Base-by-base conservation (phyloP, 2,113 vertebrate species). In the Peucedramus taeniatus region DNA sequence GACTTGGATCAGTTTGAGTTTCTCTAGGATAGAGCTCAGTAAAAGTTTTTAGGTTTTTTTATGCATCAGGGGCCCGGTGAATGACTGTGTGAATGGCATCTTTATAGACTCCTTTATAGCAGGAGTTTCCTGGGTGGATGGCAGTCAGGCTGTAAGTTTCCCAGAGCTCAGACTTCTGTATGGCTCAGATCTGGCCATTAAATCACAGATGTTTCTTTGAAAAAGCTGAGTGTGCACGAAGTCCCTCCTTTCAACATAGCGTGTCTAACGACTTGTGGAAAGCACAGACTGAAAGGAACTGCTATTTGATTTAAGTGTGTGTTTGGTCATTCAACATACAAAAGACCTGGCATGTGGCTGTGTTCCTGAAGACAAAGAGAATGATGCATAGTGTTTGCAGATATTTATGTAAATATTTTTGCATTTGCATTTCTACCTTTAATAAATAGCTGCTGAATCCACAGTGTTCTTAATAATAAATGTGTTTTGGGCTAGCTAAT, bases 151-250 rank as follows among this genome's bases (percentile, higher is more conserved):
- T 88, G 71, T 35, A 81, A 90, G 85, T 96, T 96, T 97, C 87
- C 44, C 93, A 83, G 92, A 97, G 83, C 87, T 95, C 92, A 93
- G 79, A 78, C 90, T 88, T 93, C 77, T 96, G 91, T 70, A 57
- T 66, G 82, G 81, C 89, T 96, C 82, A 65, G 84, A 91, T 96
- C 82, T 94, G 88, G 82, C 75, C 92, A 90, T 96, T 97, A 96
- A 97, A 96, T 95, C 94, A 96, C 94, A 96, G 92, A 90, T 96
- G 96, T 94, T 96, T 93, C 94, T 96, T 88, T 94, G 90, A 86
- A 96, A 95, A 84, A 96, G 94, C 94, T 96, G 94, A 93, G 85
- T 53, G 76, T 93, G 93, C 95, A 94, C 31, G 1, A 92, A 93
- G 88, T 96, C 64, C 30, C 68, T 92, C 57, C 87, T 96, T 95